Evolutionary conservation across 2,113 vertebrate genomes (phyloP), one percentile per base, ranked within the genome.

Genomic region (Apteryx mantelli): DNA sequence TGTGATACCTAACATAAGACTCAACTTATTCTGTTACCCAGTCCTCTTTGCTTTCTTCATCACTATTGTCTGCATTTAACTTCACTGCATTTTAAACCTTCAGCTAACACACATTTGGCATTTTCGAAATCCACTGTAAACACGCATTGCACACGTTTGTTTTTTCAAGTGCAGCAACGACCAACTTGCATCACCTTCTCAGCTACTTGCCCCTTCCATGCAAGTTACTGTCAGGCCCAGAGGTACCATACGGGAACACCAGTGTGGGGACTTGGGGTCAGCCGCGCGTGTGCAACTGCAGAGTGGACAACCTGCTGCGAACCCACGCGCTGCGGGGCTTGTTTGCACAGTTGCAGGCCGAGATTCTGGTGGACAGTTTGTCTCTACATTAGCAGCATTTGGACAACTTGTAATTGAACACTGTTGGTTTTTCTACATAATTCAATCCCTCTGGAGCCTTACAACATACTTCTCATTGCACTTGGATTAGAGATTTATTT

Each of bases 201-300:
- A 53, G 42, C 44, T n/a, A 7, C 56, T 52, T 16, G 5, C 21
- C 50, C 76, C 44, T 56, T 30, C 60, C 36, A 13, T n/a, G 26
- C 38, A 3, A 32, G 50, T 24, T 20, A 30, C 0, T 3, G 50
- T 18, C 50, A 19, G 30, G 5, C 38, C 24, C 53, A 4, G 20
- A 12, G 65, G 7, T 48, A 28, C 24, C 82, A 7, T 4, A 34
- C 38, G 14, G 0, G 0, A 28, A 28, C 42, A 32, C 0, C 1
- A 44, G 38, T 0, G 26, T n/a, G 36, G 21, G 32, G 52, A 48
- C 32, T 7, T 5, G 2, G 36, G 32, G 87, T 9, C 38, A 82
- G 86, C 32, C 40, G 8, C 73, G 50, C 2, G 46, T 0, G 6
- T 11, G 42, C 21, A 15, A 10, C 70, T 5, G 2, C 28, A 5